Evolutionary conservation across 2,888 invertebrate species (phyloP).

Genomic region (Listrodromus nycthemerus): DNA sequence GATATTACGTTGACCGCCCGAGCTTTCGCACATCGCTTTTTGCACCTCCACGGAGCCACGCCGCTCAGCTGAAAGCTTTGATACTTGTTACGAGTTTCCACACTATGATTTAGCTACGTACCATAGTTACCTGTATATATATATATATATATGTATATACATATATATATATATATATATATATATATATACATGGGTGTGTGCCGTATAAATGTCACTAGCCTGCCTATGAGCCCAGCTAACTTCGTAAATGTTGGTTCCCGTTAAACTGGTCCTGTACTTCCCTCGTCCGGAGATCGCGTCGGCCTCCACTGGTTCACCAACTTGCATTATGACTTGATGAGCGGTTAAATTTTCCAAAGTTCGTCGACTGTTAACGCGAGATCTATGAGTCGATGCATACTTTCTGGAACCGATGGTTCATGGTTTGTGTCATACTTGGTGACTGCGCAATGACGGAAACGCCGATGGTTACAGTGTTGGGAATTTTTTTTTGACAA

Average conservation of each 20-base stretch:
- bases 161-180: background rate
- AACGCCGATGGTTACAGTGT: no score
- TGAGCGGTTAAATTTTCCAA: background rate
- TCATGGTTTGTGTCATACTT: no score
- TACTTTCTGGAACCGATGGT: no score
- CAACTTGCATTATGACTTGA: background rate
- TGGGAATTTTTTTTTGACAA: no score
- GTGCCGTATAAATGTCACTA: slow-evolving; percentile 24
- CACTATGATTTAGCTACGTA: slow-evolving; percentile 41
- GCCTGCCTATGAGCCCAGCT: slow-evolving; percentile 9
- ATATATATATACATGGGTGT: background rate
- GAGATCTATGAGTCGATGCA: no score
- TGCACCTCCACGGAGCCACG: slow-evolving; percentile 19
- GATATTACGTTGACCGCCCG: slow-evolving; percentile 65
- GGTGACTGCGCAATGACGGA: no score
- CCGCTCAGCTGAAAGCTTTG: slow-evolving; percentile 58
- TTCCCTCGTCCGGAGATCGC: background rate
- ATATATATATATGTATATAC: no score
- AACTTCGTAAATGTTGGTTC: slow-evolving; percentile 44
- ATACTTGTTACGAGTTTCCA: slow-evolving; percentile 60
- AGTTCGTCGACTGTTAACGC: no score
- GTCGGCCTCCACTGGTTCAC: background rate
- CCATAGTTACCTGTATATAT: background rate
- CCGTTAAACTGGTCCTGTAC: slow-evolving; percentile 41
- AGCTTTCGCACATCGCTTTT: slow-evolving; percentile 42